Evolutionary conservation across 2,888 invertebrate genomes (phyloP).

Genomic region (Aproaerema taeniolella): DNA sequence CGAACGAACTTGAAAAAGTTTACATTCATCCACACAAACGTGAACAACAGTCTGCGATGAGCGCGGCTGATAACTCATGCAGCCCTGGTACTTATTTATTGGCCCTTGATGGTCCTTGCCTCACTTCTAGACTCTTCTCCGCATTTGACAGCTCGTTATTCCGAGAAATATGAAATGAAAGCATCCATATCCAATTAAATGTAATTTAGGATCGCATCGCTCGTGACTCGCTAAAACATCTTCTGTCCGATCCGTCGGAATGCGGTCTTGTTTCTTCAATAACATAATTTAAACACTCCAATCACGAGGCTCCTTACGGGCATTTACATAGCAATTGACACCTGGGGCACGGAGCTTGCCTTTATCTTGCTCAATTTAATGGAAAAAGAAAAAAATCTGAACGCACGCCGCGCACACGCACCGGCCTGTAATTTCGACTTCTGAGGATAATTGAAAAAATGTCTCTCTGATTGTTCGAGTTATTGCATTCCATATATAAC

Average conservation of each 20-base stretch:
- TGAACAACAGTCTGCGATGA: constrained; percentile 5
- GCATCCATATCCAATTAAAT: no score
- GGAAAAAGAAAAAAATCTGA: constrained; percentile 14
- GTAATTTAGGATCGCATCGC: background rate
- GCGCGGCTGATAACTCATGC: constrained; percentile 30
- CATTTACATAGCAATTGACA: constrained; percentile 52
- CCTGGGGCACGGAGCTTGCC: constrained; percentile 35
- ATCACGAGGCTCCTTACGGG: constrained; percentile 33
- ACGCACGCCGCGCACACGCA: constrained; percentile 25
- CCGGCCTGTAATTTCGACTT: constrained; percentile 44
- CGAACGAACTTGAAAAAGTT: constrained; percentile 32
- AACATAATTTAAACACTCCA: constrained; percentile 39
- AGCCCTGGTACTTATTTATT: constrained; percentile 27
- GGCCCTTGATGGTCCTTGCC: no score
- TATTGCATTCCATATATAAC: background rate
- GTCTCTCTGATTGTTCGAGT: constrained; percentile 25
- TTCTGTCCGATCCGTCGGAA: constrained; percentile 3
- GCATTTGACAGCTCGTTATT: no score
- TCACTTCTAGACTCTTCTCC: no score
- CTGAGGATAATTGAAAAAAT: constrained; percentile 41
- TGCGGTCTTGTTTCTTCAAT: constrained; percentile 30
- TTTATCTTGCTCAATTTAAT: constrained; percentile 24
- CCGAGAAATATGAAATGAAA: no score
- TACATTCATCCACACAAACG: constrained; percentile 31
- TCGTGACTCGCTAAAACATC: constrained; percentile 7